Evolutionary conservation across 2,113 vertebrate genomes (phyloP), one percentile per base, ranked within the genome.

Genomic region (Siniperca knerii): DNA sequence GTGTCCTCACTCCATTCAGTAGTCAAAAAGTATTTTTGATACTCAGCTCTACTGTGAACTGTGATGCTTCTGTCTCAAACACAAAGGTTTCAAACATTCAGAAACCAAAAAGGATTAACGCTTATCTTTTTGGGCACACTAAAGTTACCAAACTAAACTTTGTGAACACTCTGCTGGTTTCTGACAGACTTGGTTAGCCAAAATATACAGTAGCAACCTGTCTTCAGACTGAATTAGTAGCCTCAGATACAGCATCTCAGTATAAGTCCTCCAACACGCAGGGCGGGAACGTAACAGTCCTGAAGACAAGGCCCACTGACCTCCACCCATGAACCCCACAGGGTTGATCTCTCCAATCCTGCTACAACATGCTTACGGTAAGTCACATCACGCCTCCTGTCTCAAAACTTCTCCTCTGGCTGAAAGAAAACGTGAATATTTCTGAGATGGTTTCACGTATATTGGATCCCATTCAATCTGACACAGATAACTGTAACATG

Each of bases 261-360:
- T 23, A 25, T 65, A 65, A 70, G 25, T 54, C 50, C 2, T 71
- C 50, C 20, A 73, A 11, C 81, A 75, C 0, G 4, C 40, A 52
- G 67, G 48, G 52, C 18, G 10, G 46, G 33, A 40, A 4, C 13
- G 1, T 54, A 50, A 66, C 20, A 52, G 50, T 44, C 60, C 72
- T 1, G 13, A 81, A 42, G 54, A 75, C 60, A 76, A 86, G 65
- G 35, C 76, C 70, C 76, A 73, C 65, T 87, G 84, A 86, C 85
- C 60, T 88, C 82, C 44, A 68, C 52, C 29, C 20, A 54, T 68
- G 29, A 66, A 37, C 55, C n/a, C 13, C 0, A n/a, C 64, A 67
- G 9, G 12, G 40, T 10, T 66, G 60, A 79, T 71, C 55, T 79
- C 50, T 72, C 23, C 75, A 80, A 23, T 68, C 35, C 60, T 65